Conservation (phyloP, 2,797 vertebrate species). For the Eurystomus glaucurus region DNA sequence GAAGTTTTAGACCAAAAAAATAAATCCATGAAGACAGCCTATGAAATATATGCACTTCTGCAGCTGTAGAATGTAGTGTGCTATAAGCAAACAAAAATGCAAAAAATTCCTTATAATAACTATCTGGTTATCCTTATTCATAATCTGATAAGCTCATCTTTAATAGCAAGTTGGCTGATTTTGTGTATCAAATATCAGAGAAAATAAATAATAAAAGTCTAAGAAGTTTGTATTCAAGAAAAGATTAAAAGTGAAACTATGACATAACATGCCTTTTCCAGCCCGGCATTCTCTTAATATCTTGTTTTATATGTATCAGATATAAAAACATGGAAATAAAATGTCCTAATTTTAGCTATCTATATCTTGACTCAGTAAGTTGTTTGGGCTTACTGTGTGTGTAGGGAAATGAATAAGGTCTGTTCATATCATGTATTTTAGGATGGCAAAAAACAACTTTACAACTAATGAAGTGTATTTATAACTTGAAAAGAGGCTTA, state of each 20-base stretch:
- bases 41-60: not conserved
- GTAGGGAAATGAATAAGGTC: not conserved
- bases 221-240: not conserved
- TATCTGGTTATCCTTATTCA: not conserved
- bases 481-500: not conserved
- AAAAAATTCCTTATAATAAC: not conserved
- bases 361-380: not conserved
- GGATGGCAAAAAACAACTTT: not conserved
- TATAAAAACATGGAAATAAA: not conserved
- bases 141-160: not conserved
- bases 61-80: not conserved
- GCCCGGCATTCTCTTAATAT: not conserved
- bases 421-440: not conserved
- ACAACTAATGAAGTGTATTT: not conserved
- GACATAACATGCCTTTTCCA: not conserved
- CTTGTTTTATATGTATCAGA: not conserved
- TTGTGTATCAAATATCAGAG: not conserved
- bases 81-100: not conserved
- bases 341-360: not conserved
- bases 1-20: not conserved
- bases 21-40: not conserved
- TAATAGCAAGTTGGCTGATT: not conserved
- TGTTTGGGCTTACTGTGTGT: not conserved
- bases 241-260: not conserved
- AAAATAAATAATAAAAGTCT: not conserved